Conservation (phyloP, 2,797 vertebrate species). For the Sebastes kiyomatsui region DNA sequence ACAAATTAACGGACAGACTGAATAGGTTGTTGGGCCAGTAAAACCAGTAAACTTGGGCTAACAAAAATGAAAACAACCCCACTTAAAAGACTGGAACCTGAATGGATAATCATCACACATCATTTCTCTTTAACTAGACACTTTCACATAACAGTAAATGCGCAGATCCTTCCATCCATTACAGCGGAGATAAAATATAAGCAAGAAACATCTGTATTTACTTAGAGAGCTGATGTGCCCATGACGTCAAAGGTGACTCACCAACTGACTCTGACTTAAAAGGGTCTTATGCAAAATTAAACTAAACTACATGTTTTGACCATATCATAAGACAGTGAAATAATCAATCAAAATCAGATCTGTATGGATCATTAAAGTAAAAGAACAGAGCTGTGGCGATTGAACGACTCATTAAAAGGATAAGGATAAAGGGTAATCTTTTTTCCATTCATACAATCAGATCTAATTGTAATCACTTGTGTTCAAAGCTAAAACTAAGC, state of each 20-base stretch:
- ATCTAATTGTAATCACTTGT: conserved; percentile 14
- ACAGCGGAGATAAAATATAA: conserved; percentile 20
- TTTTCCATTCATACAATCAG: conserved; percentile 9
- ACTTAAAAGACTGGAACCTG: neutral
- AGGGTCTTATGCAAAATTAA: neutral
- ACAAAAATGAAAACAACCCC: neutral
- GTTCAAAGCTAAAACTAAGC: conserved; percentile 1
- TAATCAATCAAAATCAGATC: conserved; percentile 5
- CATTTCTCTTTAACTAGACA: neutral
- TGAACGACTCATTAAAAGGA: neutral
- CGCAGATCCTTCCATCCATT: conserved; percentile 13
- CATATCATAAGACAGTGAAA: neutral
- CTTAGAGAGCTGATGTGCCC: conserved; percentile 28
- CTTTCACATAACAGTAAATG: conserved; percentile 10
- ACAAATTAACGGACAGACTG: neutral
- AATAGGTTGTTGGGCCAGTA: neutral
- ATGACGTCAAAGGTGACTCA: conserved; percentile 23
- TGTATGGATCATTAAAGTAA: neutral
- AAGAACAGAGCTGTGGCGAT: neutral
- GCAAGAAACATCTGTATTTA: conserved; percentile 65
- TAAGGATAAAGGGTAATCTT: neutral
- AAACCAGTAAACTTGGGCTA: neutral
- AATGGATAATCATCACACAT: neutral
- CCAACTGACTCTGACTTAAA: conserved; percentile 5
- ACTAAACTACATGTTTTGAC: neutral